These are phyloP conservation scores for Parus major DNA, from an alignment of 2,113 vertebrate genomes.

Conservation along the genomic window DNA sequence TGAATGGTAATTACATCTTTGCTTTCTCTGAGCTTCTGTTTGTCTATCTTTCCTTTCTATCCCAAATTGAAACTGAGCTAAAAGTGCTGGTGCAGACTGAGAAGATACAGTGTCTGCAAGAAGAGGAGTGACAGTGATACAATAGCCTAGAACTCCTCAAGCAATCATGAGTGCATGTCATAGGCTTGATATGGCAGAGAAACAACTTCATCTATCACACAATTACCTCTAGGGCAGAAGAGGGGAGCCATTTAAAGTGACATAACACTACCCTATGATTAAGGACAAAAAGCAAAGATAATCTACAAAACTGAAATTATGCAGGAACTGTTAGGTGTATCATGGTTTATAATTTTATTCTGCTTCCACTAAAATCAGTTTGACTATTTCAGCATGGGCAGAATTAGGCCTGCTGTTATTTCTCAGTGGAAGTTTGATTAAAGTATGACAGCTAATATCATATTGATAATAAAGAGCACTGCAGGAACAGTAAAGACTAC, in stretches of 20 bases:
- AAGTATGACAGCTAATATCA: not conserved
- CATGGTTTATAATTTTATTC: not conserved
- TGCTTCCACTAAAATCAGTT: not conserved
- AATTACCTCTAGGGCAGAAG: not conserved
- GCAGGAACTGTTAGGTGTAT: not conserved
- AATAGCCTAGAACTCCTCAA: not conserved
- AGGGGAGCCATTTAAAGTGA: not conserved
- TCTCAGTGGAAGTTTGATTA: not conserved
- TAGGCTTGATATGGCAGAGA: not conserved
- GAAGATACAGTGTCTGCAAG: not conserved
- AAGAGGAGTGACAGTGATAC: not conserved
- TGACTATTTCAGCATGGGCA: not conserved
- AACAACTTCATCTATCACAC: not conserved
- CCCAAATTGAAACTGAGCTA: not conserved
- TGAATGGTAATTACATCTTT: not conserved
- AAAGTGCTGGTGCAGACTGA: not conserved
- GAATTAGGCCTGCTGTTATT: not conserved
- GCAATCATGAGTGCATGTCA: accelerated
- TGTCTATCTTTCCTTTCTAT: not conserved
- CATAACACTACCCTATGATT: not conserved
- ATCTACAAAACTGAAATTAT: not conserved
- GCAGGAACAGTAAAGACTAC: not conserved
- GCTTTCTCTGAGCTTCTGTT: not conserved
- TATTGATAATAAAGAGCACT: not conserved
- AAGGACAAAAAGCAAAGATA: not conserved